These are phyloP conservation scores for Psittacula cyanocephala DNA, from an alignment of 2,113 vertebrate species.

Conservation along the genomic window DNA sequence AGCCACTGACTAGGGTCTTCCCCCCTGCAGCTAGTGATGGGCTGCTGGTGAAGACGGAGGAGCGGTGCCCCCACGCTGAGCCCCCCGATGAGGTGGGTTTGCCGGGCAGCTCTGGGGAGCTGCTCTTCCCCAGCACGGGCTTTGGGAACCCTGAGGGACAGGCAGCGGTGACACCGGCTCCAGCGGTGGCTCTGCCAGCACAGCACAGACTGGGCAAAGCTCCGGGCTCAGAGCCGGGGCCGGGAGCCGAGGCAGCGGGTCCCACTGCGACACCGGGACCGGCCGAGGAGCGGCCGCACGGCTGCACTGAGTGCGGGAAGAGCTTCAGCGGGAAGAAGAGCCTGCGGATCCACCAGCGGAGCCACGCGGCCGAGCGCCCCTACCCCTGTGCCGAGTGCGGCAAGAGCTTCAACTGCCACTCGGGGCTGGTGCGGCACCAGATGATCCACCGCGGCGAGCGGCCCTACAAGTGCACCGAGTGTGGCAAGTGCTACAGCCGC, in stretches of 20 bases:
- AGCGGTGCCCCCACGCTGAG: constrained; percentile 22
- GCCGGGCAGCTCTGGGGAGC: constrained; percentile 13
- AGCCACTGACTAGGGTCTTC: background rate
- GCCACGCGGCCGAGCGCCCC: constrained; percentile 62
- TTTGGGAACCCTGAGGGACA: constrained; percentile 4
- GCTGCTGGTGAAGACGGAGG: constrained; percentile 60
- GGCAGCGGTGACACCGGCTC: background rate
- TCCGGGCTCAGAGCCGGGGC: background rate
- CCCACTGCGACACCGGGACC: background rate
- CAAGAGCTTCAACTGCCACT: constrained; percentile 79
- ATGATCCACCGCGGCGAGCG: constrained; percentile 73
- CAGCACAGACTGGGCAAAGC: constrained; percentile 53
- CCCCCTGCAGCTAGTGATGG: constrained; percentile 21
- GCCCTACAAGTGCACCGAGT: constrained; percentile 76
- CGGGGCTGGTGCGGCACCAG: constrained; percentile 78
- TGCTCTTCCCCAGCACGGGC: background rate
- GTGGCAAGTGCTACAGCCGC: constrained; percentile 81
- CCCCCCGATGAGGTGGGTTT: constrained; percentile 25
- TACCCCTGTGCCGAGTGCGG: constrained; percentile 75
- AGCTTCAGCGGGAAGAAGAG: constrained; percentile 69
- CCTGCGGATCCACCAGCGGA: constrained; percentile 37
- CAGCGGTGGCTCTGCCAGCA: background rate
- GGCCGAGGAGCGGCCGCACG: background rate
- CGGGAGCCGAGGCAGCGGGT: background rate
- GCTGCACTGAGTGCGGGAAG: constrained; percentile 69